Percentiles rank a stretch among this genome's conserved stretches.
phyloP scores from a whole-genome alignment of 2,797 vertebrate genomes.

The Enteromius thamalakanensis region DNA sequence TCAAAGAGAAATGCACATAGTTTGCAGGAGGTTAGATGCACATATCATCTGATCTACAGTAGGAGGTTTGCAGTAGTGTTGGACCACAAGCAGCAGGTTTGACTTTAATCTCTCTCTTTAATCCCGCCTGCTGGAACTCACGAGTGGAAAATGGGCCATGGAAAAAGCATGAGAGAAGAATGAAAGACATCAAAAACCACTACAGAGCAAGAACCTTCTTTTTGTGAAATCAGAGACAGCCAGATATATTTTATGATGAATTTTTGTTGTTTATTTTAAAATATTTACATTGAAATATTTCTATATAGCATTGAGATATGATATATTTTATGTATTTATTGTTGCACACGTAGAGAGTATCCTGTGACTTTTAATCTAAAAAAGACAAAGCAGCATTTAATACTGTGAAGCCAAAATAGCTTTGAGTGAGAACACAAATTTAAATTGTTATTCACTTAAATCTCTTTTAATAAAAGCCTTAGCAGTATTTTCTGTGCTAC shows the following conservation, averaged over 20 bases:
- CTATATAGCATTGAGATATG: not conserved
- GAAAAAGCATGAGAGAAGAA: constrained; percentile 31
- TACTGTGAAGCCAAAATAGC: not conserved
- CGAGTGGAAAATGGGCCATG: constrained; percentile 44
- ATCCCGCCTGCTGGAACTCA: constrained; percentile 44
- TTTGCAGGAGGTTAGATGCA: not conserved
- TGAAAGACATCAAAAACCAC: constrained; percentile 28
- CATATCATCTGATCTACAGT: not conserved
- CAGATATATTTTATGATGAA: not conserved
- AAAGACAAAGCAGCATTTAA: not conserved
- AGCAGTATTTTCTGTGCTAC: not conserved
- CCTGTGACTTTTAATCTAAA: not conserved
- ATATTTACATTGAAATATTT: too few relatives aligned
- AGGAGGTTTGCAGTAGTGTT: constrained; percentile 9
- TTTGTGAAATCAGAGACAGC: not conserved
- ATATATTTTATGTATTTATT: too few relatives aligned
- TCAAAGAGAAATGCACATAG: not conserved
- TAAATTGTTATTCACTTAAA: not conserved
- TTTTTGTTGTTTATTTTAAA: too few relatives aligned
- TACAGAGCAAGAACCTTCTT: constrained; percentile 23
- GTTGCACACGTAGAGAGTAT: not conserved
- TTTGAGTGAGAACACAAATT: not conserved
- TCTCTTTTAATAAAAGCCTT: not conserved
- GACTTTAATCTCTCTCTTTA: constrained; percentile 53
- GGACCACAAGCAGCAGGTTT: constrained; percentile 32